A percentile compares a stretch with the other conserved stretches of the same genome.
phyloP scores from a whole-genome alignment of 2,888 invertebrate species.

The Apamea anceps region DNA sequence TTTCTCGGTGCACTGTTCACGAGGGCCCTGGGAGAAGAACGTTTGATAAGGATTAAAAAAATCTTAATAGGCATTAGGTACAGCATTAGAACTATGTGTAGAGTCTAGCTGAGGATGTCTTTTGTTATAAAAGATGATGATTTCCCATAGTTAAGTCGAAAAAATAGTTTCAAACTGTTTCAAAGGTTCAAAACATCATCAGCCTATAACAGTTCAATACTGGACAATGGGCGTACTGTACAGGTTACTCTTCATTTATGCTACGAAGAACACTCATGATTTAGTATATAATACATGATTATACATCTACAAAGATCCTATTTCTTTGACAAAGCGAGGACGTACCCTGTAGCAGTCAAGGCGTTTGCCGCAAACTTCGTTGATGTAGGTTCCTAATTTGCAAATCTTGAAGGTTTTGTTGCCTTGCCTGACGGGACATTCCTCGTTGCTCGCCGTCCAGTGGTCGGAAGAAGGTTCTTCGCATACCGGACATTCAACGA shows the following conservation, averaged over 20 bases:
- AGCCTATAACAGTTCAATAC: neutral
- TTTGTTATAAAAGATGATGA: neutral
- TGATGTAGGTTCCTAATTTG: conserved; percentile 80
- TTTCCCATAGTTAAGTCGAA: neutral
- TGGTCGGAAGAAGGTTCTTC: conserved; percentile 65
- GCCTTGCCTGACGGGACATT: conserved; percentile 75
- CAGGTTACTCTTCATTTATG: neutral
- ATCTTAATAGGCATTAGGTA: neutral
- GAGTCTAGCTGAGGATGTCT: neutral
- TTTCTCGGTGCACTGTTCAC: conserved; percentile 84
- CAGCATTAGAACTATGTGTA: neutral
- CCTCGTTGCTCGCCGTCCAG: conserved; percentile 77
- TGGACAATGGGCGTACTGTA: neutral
- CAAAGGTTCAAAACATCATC: neutral
- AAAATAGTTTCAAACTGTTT: neutral
- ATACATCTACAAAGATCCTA: neutral
- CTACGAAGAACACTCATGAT: neutral
- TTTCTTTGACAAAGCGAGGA: neutral
- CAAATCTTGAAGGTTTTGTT: conserved; percentile 82
- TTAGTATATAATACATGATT: neutral
- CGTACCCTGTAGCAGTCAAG: conserved; percentile 83
- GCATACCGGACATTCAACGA: conserved; percentile 85
- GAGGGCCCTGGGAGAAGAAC: conserved; percentile 75
- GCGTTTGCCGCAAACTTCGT: conserved; percentile 81
- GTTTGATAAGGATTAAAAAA: neutral